A percentile compares a stretch with the other conserved stretches of the same genome.
Conservation (phyloP, 2,797 vertebrate genomes). For the Pristis pectinata region DNA sequence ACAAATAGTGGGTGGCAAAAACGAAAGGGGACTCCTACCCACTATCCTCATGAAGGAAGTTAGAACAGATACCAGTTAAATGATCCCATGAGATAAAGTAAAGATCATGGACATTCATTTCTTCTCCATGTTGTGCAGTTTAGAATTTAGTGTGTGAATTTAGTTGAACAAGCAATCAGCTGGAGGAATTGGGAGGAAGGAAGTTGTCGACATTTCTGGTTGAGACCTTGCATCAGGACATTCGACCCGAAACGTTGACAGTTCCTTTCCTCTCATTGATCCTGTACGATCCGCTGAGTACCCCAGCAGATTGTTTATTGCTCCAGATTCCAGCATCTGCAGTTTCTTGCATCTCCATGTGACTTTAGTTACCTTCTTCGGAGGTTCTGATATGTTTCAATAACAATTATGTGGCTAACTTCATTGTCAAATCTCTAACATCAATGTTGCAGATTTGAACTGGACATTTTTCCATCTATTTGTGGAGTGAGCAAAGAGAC, state of each 20-base stretch:
- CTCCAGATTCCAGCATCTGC: no score
- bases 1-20: neutral
- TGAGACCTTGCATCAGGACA: no score
- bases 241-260: no score
- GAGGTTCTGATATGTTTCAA: neutral
- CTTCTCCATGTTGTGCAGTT: neutral
- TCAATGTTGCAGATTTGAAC: neutral
- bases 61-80: neutral
- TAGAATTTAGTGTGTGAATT: neutral
- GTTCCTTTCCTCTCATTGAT: no score
- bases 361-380: neutral
- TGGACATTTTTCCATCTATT: neutral
- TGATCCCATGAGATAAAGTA: neutral
- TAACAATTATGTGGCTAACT: neutral
- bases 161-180: no score
- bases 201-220: no score
- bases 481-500: neutral
- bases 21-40: neutral
- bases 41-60: neutral
- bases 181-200: no score
- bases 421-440: neutral
- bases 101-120: neutral
- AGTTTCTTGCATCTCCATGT: no score
- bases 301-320: no score
- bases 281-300: no score